Evolutionary conservation across 2,113 vertebrate species (phyloP).

Genomic region (Phrynocephalus versicolor): DNA sequence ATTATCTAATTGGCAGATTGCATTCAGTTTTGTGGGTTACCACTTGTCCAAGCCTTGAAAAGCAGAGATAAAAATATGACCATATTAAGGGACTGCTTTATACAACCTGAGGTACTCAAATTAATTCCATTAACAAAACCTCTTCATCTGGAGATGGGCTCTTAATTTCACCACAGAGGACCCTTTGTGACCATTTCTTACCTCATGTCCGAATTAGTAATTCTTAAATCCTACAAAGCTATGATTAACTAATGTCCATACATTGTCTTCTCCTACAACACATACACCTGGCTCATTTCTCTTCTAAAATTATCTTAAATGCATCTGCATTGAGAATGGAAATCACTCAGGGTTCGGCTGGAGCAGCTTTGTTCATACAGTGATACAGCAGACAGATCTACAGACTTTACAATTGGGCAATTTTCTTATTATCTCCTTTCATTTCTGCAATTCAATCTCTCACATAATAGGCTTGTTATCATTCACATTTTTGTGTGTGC

Average conservation of each 20-base stretch:
- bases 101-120: background rate
- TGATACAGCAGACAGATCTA: slow-evolving; percentile 2
- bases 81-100: background rate
- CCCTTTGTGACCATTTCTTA: slow-evolving; percentile 48
- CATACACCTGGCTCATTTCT: slow-evolving; percentile 48
- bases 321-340: background rate
- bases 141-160: slow-evolving; percentile 30
- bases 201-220: slow-evolving; percentile 48
- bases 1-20: background rate
- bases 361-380: slow-evolving; percentile 41
- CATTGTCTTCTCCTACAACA: slow-evolving; percentile 45
- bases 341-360: slow-evolving; percentile 25
- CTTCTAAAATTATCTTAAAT: background rate
- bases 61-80: background rate
- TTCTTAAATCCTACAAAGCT: slow-evolving; percentile 61
- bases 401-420: slow-evolving; percentile 7
- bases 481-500: fast-evolving
- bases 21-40: background rate
- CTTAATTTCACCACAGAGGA: slow-evolving; percentile 35
- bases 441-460: background rate
- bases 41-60: background rate
- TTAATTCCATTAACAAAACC: slow-evolving; percentile 2
- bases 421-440: slow-evolving; percentile 10
- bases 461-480: background rate
- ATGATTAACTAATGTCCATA: slow-evolving; percentile 54